Evolutionary conservation across 2,113 vertebrate genomes (phyloP), one percentile per base, ranked within the genome.

Genomic region (Prinia subflava): DNA sequence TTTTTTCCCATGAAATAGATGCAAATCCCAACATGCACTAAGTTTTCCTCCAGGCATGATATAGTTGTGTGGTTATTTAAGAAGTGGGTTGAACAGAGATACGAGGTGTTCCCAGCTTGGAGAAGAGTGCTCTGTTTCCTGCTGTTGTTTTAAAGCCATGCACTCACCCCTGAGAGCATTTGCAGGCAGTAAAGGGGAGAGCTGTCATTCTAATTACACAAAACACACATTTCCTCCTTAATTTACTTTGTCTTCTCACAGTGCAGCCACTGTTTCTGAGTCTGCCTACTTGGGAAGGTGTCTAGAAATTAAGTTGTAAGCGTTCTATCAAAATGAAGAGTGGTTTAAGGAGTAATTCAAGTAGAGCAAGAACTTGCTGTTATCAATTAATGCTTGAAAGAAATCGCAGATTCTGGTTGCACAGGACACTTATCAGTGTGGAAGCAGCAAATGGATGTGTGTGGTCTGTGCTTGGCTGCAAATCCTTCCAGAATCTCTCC

Each of bases 11-110:
- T 92, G 95, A 95, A 95, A 79, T 84, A 53, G 76, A 83, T 81
- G 94, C 97, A 96, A 92, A 96, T 97, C 96, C 95, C 92, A 94
- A 97, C 96, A 95, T 1, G 96, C 94, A 92, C 49, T 31, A 69
- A 79, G 44, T 95, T 97, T 68, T 95, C 92, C 96, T 95, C 78
- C 71, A 90, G 96, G 96, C 97, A 94, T 46, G 67, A 86, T 96
- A 94, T 84, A 89, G 73, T 82, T 88, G 60, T 87, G 96, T 91
- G 94, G 78, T 92, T 97, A 69, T 95, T 91, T 64, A 67, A 92
- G 87, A 93, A 96, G 92, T 80, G 73, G 52, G 79, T n/a, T 90
- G 95, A 91, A 52, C 3, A 85, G 87, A 90, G 82, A 84, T 88
- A 92, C 0, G 80, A 86, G 64, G 15, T 70, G 50, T 79, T 96